Conservation (phyloP, 1,140 invertebrate species). For the Parasteatoda tepidariorum region DNA sequence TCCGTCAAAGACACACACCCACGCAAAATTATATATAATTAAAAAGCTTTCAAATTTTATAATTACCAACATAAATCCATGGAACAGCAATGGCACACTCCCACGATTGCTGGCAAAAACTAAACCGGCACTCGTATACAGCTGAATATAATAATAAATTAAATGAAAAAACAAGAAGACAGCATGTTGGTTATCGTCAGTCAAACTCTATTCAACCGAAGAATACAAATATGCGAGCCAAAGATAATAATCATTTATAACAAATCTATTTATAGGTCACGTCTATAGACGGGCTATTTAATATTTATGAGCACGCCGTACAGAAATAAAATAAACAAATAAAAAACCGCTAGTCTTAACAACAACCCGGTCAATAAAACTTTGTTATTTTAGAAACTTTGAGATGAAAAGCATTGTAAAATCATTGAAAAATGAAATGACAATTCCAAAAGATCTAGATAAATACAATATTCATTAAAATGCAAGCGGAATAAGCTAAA, state of each 20-base stretch:
- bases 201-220: neutral
- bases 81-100: no score
- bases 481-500: neutral
- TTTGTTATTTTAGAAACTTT: no score
- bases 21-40: no score
- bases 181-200: neutral
- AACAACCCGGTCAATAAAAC: neutral
- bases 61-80: no score
- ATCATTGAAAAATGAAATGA: neutral
- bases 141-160: no score
- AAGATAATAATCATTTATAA: neutral
- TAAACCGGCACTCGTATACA: no score
- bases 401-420: neutral
- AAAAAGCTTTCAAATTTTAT: no score
- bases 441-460: neutral
- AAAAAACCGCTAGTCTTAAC: conserved; percentile 29
- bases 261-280: neutral
- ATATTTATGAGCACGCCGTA: conserved; percentile 42
- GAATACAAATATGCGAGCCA: neutral
- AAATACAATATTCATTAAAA: neutral
- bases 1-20: no score
- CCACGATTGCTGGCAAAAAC: no score
- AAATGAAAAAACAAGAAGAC: neutral
- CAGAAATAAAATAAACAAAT: neutral
- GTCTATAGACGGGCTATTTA: neutral